Evolutionary conservation across 1,140 invertebrate species (phyloP), one percentile per base, ranked within the genome.

Genomic region (Plutomurus gul): DNA sequence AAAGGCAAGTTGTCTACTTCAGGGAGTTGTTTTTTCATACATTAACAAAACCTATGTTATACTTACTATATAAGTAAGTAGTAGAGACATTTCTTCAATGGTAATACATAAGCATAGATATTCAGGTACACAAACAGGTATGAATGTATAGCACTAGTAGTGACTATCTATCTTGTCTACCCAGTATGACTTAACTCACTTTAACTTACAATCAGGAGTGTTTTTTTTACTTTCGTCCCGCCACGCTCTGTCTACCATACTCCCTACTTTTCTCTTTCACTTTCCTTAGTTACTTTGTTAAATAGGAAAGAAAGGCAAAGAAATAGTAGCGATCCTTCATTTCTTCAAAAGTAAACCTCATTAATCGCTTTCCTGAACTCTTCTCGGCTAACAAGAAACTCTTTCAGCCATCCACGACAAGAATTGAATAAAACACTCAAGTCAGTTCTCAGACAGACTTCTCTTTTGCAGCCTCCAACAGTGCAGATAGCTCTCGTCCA

Each of bases 291-390:
- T 43, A 13, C 39, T 43, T 65, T n/a, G 56, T 65, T 65, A 65
- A 65, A 30, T 65, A 65, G 56, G 56, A 16, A 33, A 65, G 56
- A 65, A 65, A 65, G 56, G 70, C 37, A 72, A 72, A 72, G 39
- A 47, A 43, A 74, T 33, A 47, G 72, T 47, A 74, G 33, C 72
- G 49, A 75, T 76, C 75, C 47, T 76, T 76, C 75, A 76, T 76
- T 76, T 76, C 75, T 76, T 76, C 47, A 60, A 76, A 76, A 56
- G 75, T 76, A 76, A 76, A 76, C 75, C 75, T 76, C 75, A 76
- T 76, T 76, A 76, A 76, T 76, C 75, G 75, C 75, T 47, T 75
- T 75, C 72, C 43, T 60, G 75, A 75, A 49, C 40, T 75, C 43
- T 27, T 49, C 73, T 40, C 22, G 8, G 40, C 73, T 75, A 75